phyloP scores from a whole-genome alignment of 2,888 invertebrate species.

The Chamaedrilus cognettii region DNA sequence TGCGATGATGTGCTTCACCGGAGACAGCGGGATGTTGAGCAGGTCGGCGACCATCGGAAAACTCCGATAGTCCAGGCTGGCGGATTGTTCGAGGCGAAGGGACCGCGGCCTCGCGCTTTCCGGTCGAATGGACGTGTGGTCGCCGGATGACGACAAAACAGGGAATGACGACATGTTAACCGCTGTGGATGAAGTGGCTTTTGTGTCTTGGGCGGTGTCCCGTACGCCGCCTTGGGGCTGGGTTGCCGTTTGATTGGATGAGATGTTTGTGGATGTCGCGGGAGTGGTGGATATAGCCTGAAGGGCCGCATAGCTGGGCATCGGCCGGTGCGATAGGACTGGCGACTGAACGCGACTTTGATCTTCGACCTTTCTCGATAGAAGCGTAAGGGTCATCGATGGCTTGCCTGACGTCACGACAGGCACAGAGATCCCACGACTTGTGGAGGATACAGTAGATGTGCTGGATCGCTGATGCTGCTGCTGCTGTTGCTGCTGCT shows the following conservation, averaged over 20 bases:
- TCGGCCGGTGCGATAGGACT: not conserved
- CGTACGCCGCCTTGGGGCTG: no score
- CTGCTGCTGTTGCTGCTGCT: not conserved
- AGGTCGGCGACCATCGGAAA: slow-evolving; percentile 12
- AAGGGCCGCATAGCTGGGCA: not conserved
- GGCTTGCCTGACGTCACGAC: not conserved
- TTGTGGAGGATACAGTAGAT: no score
- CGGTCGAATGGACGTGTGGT: slow-evolving; percentile 7
- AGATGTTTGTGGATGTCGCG: not conserved
- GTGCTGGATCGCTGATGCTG: not conserved
- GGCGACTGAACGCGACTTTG: not conserved
- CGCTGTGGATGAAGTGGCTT: no score
- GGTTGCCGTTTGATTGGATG: not conserved
- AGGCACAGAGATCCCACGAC: not conserved
- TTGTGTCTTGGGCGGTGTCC: no score
- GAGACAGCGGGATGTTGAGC: slow-evolving; percentile 30
- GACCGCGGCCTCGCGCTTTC: not conserved
- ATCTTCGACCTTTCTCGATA: slow-evolving; percentile 5
- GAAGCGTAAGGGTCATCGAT: slow-evolving; percentile 11
- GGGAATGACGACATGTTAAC: no score
- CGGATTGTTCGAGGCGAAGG: no score
- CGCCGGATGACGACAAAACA: not conserved
- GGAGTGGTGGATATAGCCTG: not conserved
- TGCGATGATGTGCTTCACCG: slow-evolving; percentile 35
- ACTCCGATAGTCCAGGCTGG: not conserved